Evolutionary conservation across 2,113 vertebrate species (phyloP).

Genomic region (Pseudorectes ferrugineus): DNA sequence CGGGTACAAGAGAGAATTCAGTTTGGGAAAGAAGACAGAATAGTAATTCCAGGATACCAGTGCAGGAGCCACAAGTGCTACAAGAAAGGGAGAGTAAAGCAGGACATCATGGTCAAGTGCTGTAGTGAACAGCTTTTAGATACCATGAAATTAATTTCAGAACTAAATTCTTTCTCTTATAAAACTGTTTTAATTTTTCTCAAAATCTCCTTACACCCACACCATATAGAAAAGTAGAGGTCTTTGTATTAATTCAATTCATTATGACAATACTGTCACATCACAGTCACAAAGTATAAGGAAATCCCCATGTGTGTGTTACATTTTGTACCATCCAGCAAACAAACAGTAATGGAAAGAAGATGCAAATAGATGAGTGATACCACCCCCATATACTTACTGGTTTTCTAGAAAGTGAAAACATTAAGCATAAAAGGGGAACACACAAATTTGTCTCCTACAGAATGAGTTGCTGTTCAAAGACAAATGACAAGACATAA

Average conservation of each 20-base stretch:
- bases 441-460: background rate
- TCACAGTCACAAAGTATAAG: background rate
- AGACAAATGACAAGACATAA: constrained; percentile 44
- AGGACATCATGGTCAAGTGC: background rate
- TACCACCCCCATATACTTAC: background rate
- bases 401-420: background rate
- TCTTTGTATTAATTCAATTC: background rate
- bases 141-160: background rate
- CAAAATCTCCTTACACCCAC: background rate
- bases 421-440: background rate
- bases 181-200: background rate
- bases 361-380: background rate
- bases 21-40: background rate
- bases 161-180: background rate
- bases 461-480: constrained; percentile 20
- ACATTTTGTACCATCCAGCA: background rate
- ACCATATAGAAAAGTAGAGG: background rate
- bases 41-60: background rate
- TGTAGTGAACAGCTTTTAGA: background rate
- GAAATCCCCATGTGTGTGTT: background rate
- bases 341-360: background rate
- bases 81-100: background rate
- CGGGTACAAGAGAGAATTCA: background rate
- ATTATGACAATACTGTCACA: background rate
- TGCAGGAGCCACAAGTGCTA: background rate